Conservation (phyloP, 2,113 vertebrate species). For the Epinephelus lanceolatus region DNA sequence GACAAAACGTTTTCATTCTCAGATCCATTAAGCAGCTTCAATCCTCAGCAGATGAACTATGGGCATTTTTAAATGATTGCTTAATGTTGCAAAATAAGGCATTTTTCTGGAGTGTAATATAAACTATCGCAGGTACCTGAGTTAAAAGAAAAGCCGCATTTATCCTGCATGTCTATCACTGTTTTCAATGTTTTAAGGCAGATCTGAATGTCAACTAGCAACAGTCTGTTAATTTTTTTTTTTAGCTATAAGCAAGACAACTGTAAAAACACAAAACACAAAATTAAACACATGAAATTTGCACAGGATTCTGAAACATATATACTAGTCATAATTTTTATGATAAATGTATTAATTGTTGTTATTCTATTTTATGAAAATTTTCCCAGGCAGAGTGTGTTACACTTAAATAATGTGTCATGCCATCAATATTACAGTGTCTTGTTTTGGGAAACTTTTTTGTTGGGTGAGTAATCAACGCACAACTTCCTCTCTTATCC, state of each 20-base stretch:
- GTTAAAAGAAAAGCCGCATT: too few species aligned
- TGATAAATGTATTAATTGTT: not conserved
- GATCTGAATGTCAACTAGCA: not conserved
- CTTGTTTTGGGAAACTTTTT: constrained; percentile 10
- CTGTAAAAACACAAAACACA: not conserved
- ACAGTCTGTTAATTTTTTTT: too few species aligned
- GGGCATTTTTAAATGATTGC: not conserved
- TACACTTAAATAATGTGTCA: not conserved
- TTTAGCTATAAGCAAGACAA: too few species aligned
- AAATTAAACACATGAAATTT: not conserved
- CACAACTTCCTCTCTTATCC: constrained; percentile 54
- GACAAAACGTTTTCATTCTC: not conserved
- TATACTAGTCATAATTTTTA: not conserved
- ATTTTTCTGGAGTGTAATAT: not conserved
- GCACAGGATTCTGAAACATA: not conserved
- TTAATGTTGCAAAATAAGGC: not conserved
- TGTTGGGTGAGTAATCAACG: constrained; percentile 39
- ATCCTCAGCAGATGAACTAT: not conserved
- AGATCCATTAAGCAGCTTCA: not conserved
- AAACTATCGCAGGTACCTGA: too few species aligned
- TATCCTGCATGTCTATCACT: too few species aligned
- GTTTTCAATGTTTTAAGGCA: too few species aligned
- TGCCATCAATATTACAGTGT: not conserved
- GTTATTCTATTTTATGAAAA: not conserved
- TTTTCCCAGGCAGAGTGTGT: not conserved